These are phyloP conservation scores for Piezodorus guildinii DNA, from an alignment of 1,140 invertebrate species.

Conservation along the genomic window DNA sequence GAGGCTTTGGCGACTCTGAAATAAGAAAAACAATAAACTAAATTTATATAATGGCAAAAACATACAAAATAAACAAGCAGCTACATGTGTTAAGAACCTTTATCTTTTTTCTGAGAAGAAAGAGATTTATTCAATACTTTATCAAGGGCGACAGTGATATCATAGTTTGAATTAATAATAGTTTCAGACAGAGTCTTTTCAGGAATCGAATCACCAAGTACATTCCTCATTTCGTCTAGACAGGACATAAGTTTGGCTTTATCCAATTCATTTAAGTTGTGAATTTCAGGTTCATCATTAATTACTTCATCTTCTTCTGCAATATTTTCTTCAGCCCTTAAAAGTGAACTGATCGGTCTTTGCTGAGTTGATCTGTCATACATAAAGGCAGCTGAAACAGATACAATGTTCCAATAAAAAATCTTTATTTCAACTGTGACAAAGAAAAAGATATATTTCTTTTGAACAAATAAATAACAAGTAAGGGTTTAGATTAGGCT, in stretches of 20 bases:
- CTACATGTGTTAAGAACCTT: background rate
- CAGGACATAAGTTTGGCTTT: constrained; percentile 67
- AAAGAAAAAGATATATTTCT: too few species aligned
- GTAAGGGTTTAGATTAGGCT: too few species aligned
- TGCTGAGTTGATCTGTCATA: constrained; percentile 55
- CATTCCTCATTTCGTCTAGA: constrained; percentile 65
- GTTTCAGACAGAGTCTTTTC: constrained; percentile 54
- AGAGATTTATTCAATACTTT: constrained; percentile 35
- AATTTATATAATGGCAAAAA: background rate
- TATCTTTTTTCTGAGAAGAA: background rate
- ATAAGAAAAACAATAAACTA: constrained; percentile 15
- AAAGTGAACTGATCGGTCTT: constrained; percentile 54
- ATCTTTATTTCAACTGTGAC: too few species aligned
- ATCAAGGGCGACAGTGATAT: constrained; percentile 58
- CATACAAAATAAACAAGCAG: background rate
- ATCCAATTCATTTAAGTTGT: constrained; percentile 45
- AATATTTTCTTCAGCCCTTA: constrained; percentile 56
- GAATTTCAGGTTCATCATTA: constrained; percentile 27
- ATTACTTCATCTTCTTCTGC: constrained; percentile 50
- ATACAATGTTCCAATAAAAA: too few species aligned
- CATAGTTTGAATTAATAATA: constrained; percentile 54
- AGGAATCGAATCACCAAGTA: constrained; percentile 63
- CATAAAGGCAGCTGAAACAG: constrained; percentile 53
- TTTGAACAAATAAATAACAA: too few species aligned
- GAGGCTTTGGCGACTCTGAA: constrained; percentile 28